Percentiles rank a stretch among this genome's conserved stretches.
These are phyloP conservation scores for Capromys pilorides DNA, from an alignment of 2,797 vertebrate genomes.

Conservation along the genomic window DNA sequence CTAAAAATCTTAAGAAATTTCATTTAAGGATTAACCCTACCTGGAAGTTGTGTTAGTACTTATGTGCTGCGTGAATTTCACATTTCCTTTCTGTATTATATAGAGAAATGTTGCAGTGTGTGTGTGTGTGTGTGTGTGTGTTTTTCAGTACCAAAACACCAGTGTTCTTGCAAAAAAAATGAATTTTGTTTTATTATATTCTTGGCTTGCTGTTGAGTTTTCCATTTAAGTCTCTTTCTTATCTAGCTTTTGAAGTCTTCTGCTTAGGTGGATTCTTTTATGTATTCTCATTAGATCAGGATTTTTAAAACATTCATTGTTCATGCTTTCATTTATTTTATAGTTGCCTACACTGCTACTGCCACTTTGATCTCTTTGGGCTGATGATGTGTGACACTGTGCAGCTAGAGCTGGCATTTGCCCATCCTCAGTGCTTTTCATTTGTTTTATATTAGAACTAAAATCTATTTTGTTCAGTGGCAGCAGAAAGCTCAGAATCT, in stretches of 20 bases:
- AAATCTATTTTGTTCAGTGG: constrained; percentile 68
- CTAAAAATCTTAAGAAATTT: constrained; percentile 24
- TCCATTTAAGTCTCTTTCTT: constrained; percentile 40
- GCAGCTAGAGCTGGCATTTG: not conserved
- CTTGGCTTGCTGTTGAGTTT: constrained; percentile 34
- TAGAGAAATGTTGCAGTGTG: not conserved
- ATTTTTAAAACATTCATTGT: constrained; percentile 15
- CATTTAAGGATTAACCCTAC: constrained; percentile 52
- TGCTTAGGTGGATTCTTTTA: constrained; percentile 32
- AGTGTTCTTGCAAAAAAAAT: constrained; percentile 66
- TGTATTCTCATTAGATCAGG: constrained; percentile 31
- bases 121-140: not conserved
- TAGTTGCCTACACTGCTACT: not conserved
- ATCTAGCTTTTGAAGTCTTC: constrained; percentile 51
- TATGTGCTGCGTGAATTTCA: not conserved
- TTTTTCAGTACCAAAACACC: not conserved
- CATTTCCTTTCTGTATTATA: constrained; percentile 19
- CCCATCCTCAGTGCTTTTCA: constrained; percentile 29
- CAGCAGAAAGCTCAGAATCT: constrained; percentile 62
- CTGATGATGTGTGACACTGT: rapidly evolving
- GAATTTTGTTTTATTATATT: constrained; percentile 41
- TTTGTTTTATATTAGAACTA: constrained; percentile 67
- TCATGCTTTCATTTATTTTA: not conserved
- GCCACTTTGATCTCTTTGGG: constrained; percentile 17
- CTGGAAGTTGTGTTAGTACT: constrained; percentile 28